A percentile compares a stretch with the other conserved stretches of the same genome.
Conservation (phyloP, 2,113 vertebrate genomes). For the Xenopus tropicalis region DNA sequence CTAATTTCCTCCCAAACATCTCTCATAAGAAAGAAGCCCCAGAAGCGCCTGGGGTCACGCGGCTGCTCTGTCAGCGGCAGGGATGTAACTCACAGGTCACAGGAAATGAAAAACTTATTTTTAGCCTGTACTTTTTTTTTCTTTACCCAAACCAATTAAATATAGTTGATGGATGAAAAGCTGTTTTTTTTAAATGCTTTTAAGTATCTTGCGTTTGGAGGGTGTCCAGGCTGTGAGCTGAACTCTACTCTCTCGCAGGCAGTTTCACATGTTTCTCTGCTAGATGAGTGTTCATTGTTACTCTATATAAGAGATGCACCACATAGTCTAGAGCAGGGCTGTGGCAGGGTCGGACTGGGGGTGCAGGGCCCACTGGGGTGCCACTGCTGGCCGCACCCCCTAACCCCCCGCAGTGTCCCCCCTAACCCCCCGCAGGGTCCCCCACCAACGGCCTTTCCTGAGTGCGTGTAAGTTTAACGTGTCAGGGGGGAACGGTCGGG, state of each 20-base stretch:
- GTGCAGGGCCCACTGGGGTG: too few species aligned
- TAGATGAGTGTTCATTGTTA: background rate
- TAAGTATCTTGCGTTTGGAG: background rate
- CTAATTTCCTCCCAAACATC: background rate
- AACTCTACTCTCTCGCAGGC: background rate
- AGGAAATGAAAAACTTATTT: conserved; percentile 26
- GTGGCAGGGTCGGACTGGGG: too few species aligned
- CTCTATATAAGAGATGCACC: background rate
- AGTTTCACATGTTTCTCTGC: background rate
- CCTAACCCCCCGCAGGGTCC: too few species aligned
- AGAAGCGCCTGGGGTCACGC: conserved; percentile 15
- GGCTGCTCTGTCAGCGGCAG: conserved; percentile 19
- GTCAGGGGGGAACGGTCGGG: too few species aligned
- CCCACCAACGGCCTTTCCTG: too few species aligned
- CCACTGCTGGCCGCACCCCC: too few species aligned
- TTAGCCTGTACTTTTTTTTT: conserved; percentile 15
- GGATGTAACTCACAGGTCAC: conserved; percentile 8
- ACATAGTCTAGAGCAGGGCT: too few species aligned
- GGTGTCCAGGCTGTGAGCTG: background rate
- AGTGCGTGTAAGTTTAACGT: too few species aligned
- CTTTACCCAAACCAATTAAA: conserved; percentile 13
- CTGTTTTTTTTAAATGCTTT: background rate
- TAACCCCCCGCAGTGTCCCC: too few species aligned
- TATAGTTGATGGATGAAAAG: conserved; percentile 1
- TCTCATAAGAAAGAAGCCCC: background rate